Evolutionary conservation across 2,797 vertebrate genomes (phyloP), one percentile per base, ranked within the genome.

Genomic region (Benthosema pterotum): DNA sequence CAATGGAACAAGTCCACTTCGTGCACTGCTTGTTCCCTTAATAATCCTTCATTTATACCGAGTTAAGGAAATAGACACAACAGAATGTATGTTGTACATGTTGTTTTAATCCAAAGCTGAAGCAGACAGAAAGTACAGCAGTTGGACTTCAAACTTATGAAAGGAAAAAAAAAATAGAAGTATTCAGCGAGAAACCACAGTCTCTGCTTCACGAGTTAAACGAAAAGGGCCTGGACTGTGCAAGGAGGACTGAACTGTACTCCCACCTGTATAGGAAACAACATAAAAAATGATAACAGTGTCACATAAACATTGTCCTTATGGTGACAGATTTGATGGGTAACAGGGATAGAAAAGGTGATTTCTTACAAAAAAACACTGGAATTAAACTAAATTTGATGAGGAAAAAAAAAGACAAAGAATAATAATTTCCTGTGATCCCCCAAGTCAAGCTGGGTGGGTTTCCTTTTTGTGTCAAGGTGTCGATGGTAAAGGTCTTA

Each of bases 51-150:
- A 25, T 25, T 25, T 25, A n/a, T n/a, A n/a, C n/a, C 22, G 22
- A 52, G 60, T 64, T 78, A 54, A 14, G 12, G 17, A 50, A 19
- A 47, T 7, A 3, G 14, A 32, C 28, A 6, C 5, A 2, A 38
- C 42, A 57, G n/a, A 70, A 15, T 14, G 51, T 65, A 71, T 62
- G 14, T 78, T 88, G 85, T 63, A 51, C 68, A 28, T 79, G 64
- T 87, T 87, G 83, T 79, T 90, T 94, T 92, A 93, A 91, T 93
- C 87, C 80, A 92, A 91, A 92, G 79, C 83, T 85, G 71, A 89
- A 91, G 87, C 89, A 91, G 87, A 93, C 88, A 85, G 80, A 38
- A 84, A 82, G 76, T 88, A 91, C 52, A 71, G 84, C 87, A 87
- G 74, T 83, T 87, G 83, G 77, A 90, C 82, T 80, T 76, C 70